phyloP scores from a whole-genome alignment of 2,888 invertebrate species.

The Molorchus minor region DNA sequence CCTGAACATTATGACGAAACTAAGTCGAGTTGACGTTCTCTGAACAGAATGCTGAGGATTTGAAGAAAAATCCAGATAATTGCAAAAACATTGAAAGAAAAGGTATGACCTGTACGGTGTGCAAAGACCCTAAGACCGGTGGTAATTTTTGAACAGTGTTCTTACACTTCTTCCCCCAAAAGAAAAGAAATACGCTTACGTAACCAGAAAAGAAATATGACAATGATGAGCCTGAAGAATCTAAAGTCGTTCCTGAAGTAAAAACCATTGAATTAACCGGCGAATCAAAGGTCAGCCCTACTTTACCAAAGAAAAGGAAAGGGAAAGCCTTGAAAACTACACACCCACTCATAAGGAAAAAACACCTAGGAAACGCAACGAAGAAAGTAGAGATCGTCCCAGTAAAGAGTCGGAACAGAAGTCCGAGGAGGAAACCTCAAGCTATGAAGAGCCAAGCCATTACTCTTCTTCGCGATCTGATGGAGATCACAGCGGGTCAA shows the following conservation, averaged over 20 bases:
- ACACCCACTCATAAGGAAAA: slow-evolving; percentile 31
- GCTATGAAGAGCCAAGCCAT: slow-evolving; percentile 51
- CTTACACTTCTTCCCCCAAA: slow-evolving; percentile 78
- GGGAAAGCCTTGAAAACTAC: slow-evolving; percentile 39
- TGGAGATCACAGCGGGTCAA: slow-evolving; percentile 9
- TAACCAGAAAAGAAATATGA: slow-evolving; percentile 71
- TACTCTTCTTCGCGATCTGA: slow-evolving; percentile 30
- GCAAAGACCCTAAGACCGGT: slow-evolving; percentile 78
- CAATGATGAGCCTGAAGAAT: slow-evolving; percentile 66
- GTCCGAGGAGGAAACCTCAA: slow-evolving; percentile 1
- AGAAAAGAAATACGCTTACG: slow-evolving; percentile 75
- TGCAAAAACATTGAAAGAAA: slow-evolving; percentile 73
- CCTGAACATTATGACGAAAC: slow-evolving; percentile 36
- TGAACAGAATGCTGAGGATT: slow-evolving; percentile 70
- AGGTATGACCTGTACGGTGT: slow-evolving; percentile 76
- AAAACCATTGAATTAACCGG: slow-evolving; percentile 20
- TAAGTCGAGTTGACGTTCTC: slow-evolving; percentile 63
- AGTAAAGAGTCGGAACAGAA: slow-evolving; percentile 27
- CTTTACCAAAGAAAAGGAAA: slow-evolving; percentile 30
- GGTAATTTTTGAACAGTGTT: slow-evolving; percentile 83
- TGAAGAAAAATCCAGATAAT: slow-evolving; percentile 68
- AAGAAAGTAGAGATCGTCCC: slow-evolving; percentile 43
- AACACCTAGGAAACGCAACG: slow-evolving; percentile 33
- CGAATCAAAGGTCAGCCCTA: slow-evolving; percentile 55
- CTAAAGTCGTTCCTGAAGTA: slow-evolving; percentile 44